Percentiles rank a stretch among this genome's conserved stretches.
phyloP scores from a whole-genome alignment of 2,113 vertebrate species.

The Brachypodius melanocephalos region DNA sequence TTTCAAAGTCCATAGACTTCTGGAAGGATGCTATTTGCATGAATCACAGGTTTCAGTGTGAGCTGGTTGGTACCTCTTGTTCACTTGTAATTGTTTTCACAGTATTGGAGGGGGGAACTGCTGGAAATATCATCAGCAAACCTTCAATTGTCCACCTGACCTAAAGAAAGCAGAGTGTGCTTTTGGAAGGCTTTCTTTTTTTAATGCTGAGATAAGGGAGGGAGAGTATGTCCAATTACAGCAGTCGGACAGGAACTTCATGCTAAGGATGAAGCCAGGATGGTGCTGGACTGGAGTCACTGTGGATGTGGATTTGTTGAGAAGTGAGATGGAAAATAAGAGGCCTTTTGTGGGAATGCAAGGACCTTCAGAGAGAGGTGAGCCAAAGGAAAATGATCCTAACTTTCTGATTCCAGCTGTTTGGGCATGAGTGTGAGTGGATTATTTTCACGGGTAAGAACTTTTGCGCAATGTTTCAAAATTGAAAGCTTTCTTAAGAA shows the following conservation, averaged over 20 bases:
- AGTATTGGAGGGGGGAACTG: background rate
- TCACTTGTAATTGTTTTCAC: slow-evolving; percentile 3
- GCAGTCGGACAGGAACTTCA: background rate
- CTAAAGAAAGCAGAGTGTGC: background rate
- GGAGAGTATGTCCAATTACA: background rate
- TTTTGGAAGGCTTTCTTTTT: background rate
- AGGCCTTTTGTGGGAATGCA: background rate
- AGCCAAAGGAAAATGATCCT: background rate
- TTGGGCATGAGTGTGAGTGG: background rate
- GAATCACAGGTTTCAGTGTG: slow-evolving; percentile 12
- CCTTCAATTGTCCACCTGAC: background rate
- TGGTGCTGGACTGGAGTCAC: background rate
- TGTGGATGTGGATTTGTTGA: background rate
- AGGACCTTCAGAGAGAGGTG: background rate
- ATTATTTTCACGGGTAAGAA: background rate
- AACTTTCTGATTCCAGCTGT: background rate
- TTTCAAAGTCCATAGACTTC: slow-evolving; percentile 37
- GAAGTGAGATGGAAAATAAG: background rate
- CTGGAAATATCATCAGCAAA: slow-evolving; percentile 18
- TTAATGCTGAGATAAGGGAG: background rate
- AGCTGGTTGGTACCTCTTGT: background rate
- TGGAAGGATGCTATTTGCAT: background rate
- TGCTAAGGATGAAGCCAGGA: background rate
- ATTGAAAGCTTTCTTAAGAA: background rate
- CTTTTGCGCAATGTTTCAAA: background rate